Base-by-base conservation (phyloP, 92 coral and sea anemone genomes). In the Phenganax stokvisi region DNA sequence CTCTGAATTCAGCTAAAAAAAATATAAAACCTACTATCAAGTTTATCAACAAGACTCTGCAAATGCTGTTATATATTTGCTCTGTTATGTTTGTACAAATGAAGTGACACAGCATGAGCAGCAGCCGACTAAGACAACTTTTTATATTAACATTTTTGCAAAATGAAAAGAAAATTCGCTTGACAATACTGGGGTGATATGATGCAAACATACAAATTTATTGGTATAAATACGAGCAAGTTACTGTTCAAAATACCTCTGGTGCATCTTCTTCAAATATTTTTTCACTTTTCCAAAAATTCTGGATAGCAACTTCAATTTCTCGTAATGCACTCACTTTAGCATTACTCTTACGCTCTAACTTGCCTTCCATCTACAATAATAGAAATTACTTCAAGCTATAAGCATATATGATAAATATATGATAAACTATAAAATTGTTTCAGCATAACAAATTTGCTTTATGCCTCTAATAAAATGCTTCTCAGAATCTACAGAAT, bases 291-390 rank as follows among this genome's bases (percentile, higher is more conserved):
- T 89, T 86, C 98, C 98, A 93, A 84, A 65, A 86, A 44, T 91
- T 85, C 74, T 93, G 98, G 30, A 93, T 87, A 69, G 80, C 84
- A 30, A 88, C 71, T 65, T 93, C 98, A 28, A 93, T 70, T 12
- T 87, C 90, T 78, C 92, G 91, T 58, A 93, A 60, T 82, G 89
- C 90, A 75, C 89, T 93, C 68, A 93, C 97, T 56, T 93, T 93
- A n/a, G 90, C 93, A 7, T 96, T 93, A 76, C 98, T 92, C 74
- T 93, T 93, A 44, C 98, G 89, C 79, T 91, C 98, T 80, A 90
- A 80, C 98, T 93, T 66, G 77, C 81, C 81, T 31, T 76, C 81
- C 81, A 76, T 76, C 81, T 76, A 44, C 3, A 59, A 76, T 57
- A 10, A 76, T 73, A 54, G 16, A 69, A 30, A 15, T 27, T 20